Evolutionary conservation across 2,113 vertebrate genomes (phyloP), one percentile per base, ranked within the genome.

Genomic region (Heliornis fulica): DNA sequence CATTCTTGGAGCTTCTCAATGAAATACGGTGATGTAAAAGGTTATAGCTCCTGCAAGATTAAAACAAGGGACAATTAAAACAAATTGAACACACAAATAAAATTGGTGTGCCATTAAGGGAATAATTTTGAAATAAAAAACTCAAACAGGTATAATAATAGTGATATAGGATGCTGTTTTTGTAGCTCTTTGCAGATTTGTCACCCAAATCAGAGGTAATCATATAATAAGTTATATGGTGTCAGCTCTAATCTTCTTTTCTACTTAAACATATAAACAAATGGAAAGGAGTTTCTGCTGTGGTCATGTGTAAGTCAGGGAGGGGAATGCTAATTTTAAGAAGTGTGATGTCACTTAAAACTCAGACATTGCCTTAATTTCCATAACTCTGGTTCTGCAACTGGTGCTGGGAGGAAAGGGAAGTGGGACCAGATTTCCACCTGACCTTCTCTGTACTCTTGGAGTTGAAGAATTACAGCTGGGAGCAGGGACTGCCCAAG

Each of bases 71-170:
- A 66, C 61, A 81, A 88, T 90, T 91, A 83, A 83, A 82, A 50
- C 15, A 66, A 89, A 84, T 84, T 80, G 65, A 66, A 86, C n/a
- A 15, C 71, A 86, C 81, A 94, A 95, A 96, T 89, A 94, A 95
- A 93, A 94, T 93, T 32, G 76, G 19, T 3, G 5, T 69, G 34
- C 54, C 77, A 38, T 66, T 79, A 57, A 96, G 72, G 74, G 41
- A 72, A 54, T 77, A 0, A 7, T 64, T 59, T 41, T 20, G 48
- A 50, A 88, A 83, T 60, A 1, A 32, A 92, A 64, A 94, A 54
- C 50, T 51, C 8, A 31, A 10, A 28, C 2, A 4, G 10, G 15
- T 61, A 12, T n/a, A 76, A 50, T 74, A 70, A 50, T 15, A 72
- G 15, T 60, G 40, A 82, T 40, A 12, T 19, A 65, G 10, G 15